Evolutionary conservation across 2,888 invertebrate species (phyloP), one percentile per base, ranked within the genome.

Genomic region (Cephus sareptanus): DNA sequence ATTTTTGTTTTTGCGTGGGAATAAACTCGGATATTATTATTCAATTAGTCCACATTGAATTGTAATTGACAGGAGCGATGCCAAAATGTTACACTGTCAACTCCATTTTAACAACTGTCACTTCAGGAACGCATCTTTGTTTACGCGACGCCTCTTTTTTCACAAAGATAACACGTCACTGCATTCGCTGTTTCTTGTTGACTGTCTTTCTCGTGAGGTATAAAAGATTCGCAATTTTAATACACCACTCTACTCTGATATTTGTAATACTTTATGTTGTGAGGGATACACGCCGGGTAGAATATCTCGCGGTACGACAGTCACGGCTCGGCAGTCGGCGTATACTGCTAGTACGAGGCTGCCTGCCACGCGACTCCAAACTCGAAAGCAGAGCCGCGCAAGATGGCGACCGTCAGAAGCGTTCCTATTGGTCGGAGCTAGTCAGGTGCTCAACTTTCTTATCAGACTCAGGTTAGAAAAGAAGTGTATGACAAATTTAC

Each of bases 351-450:
- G 81, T 82, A 79, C 79, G 80, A 81, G 79, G 80, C 77, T 75
- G 77, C 79, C 33, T 71, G 84, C 89, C 89, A 89, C 90, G 89
- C 89, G 90, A 86, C 87, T 86, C 84, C 83, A 81, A 77, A 83
- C 85, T 85, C 86, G 86, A 87, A 88, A 87, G 87, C 88, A 85
- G 80, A 83, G 82, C 86, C 88, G 89, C 87, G 87, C 90, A 90
- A 90, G 86, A 90, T 90, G 90, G 90, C 87, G 83, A 84, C 85
- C 83, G 75, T 75, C 76, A 76, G 79, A 78, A 77, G 78, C 79
- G 74, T 74, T 80, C 80, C 77, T 79, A 88, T 87, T 88, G 87
- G 87, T 77, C 80, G 77, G 69, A 76, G 81, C 80, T 76, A 73
- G 79, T 85, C 84, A 83, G 85, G 83, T 84, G 83, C 84, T 83